Conservation (phyloP, 2,888 invertebrate species). For the Nymphalis c-album region DNA sequence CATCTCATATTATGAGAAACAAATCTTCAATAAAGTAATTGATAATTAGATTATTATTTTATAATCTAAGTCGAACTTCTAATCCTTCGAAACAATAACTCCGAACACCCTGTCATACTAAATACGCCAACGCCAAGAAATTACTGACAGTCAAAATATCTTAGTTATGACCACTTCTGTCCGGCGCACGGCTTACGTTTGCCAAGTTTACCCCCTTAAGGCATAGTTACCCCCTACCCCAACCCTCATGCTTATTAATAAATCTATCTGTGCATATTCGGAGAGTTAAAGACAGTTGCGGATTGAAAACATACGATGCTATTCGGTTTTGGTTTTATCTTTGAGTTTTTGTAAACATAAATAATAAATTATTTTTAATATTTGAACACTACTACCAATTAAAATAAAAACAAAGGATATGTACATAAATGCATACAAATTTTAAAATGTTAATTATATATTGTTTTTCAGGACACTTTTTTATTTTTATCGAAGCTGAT, state of each 20-base stretch:
- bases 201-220: conserved; percentile 71
- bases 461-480: too few relatives aligned
- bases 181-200: conserved; percentile 77
- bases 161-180: conserved; percentile 81
- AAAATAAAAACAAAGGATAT: too few relatives aligned
- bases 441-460: too few relatives aligned
- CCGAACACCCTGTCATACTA: conserved; percentile 63
- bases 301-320: conserved; percentile 53
- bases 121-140: conserved; percentile 68
- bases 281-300: conserved; percentile 67
- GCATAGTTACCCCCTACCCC: conserved; percentile 56
- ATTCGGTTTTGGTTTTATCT: background rate
- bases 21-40: conserved; percentile 44
- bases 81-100: conserved; percentile 59
- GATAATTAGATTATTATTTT: conserved; percentile 56
- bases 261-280: conserved; percentile 78
- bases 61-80: conserved; percentile 40
- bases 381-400: too few relatives aligned
- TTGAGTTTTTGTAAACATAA: too few relatives aligned
- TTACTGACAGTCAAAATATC: conserved; percentile 81
- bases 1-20: background rate
- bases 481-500: too few relatives aligned
- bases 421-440: too few relatives aligned
- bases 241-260: conserved; percentile 71
- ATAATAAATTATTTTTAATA: too few relatives aligned